Conservation (phyloP, 35 echinoderm and acorn worm species). For the Heliocidaris tuberculata region DNA sequence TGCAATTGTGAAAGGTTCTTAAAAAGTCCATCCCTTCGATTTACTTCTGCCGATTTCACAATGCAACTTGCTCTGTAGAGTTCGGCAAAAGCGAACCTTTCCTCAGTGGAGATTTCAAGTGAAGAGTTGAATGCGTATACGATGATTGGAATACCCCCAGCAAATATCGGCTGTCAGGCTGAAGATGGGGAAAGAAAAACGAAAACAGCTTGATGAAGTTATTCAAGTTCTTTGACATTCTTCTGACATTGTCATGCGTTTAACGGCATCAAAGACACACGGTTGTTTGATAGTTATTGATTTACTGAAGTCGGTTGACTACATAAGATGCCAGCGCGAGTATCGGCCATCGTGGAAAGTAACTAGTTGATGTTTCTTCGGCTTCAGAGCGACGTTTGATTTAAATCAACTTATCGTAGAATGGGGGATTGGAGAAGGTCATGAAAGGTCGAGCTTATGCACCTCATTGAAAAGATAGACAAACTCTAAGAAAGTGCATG, state of each 20-base stretch:
- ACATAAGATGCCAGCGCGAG: background rate
- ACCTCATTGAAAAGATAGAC: background rate
- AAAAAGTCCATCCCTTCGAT: too few relatives aligned
- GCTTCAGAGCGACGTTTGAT: background rate
- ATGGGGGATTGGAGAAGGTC: background rate
- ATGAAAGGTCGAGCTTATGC: background rate
- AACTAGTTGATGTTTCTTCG: background rate
- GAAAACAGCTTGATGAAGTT: background rate
- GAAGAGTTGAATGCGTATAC: background rate
- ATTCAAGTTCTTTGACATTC: background rate
- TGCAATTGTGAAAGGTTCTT: too few relatives aligned
- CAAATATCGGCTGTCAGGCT: background rate
- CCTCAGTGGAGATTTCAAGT: background rate
- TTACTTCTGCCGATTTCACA: too few relatives aligned
- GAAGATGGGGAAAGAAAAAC: background rate
- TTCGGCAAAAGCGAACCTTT: background rate
- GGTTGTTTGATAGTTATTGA: background rate
- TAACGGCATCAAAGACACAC: background rate
- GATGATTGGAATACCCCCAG: background rate
- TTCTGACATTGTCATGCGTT: background rate
- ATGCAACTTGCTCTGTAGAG: background rate
- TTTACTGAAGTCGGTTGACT: background rate
- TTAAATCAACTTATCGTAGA: background rate
- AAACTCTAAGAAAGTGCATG: background rate
- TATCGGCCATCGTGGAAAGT: background rate